These are phyloP conservation scores for Aricia artaxerxes DNA, from an alignment of 2,888 invertebrate species.

Conservation along the genomic window DNA sequence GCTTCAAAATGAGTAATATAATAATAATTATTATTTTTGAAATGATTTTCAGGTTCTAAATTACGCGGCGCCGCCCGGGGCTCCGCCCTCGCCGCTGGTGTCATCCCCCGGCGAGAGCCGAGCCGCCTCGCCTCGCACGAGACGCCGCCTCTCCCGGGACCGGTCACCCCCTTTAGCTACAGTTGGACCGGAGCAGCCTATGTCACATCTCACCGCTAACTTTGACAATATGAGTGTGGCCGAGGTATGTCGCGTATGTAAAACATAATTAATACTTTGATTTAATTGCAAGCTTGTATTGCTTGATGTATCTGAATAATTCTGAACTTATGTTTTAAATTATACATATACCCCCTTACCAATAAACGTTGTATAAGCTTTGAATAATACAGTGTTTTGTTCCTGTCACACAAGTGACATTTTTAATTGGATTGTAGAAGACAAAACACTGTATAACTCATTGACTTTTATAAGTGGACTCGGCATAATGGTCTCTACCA, in stretches of 20 bases:
- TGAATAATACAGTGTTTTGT: too few species aligned
- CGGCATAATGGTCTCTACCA: too few species aligned
- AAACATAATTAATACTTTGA: background rate
- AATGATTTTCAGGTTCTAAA: conserved; percentile 58
- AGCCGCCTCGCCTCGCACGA: conserved; percentile 84
- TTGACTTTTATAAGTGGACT: too few species aligned
- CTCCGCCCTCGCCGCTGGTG: conserved; percentile 85
- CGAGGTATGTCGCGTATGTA: conserved; percentile 53
- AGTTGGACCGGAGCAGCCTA: conserved; percentile 48
- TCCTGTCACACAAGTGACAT: too few species aligned
- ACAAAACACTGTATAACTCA: too few species aligned
- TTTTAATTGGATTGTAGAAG: too few species aligned
- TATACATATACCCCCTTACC: too few species aligned
- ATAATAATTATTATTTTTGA: background rate
- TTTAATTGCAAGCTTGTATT: background rate
- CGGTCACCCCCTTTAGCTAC: conserved; percentile 61
- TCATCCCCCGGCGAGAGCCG: conserved; percentile 90
- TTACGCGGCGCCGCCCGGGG: conserved; percentile 54
- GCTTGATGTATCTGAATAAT: background rate
- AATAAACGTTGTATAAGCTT: too few species aligned
- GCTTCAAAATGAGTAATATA: too few species aligned
- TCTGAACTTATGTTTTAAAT: too few species aligned
- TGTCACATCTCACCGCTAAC: conserved; percentile 66
- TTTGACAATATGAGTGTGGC: conserved; percentile 67
- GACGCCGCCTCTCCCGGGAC: conserved; percentile 72